phyloP scores from a whole-genome alignment of 2,888 invertebrate genomes.

The Pristionchus mayeri region DNA sequence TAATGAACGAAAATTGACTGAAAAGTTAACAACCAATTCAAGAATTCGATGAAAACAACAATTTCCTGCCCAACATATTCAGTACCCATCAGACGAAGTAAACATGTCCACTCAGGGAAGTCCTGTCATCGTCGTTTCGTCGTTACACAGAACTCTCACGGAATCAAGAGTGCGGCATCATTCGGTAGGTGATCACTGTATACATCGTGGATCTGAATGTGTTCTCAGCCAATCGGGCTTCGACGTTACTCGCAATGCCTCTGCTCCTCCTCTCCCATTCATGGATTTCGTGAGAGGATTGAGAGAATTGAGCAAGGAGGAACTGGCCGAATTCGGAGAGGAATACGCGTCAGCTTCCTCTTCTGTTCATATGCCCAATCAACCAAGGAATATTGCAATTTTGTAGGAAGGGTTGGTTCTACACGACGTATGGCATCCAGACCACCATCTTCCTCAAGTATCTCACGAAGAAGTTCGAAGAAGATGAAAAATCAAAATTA shows the following conservation, averaged over 20 bases:
- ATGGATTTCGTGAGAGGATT: constrained; percentile 33
- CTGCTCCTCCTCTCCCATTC: constrained; percentile 1
- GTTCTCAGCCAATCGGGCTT: constrained; percentile 7
- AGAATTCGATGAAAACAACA: neutral
- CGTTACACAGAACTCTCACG: neutral
- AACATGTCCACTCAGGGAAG: neutral
- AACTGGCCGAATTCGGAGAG: neutral
- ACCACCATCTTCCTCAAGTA: neutral
- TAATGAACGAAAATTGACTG: neutral
- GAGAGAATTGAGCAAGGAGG: constrained; percentile 39
- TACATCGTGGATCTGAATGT: neutral
- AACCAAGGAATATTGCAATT: neutral
- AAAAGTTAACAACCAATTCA: neutral
- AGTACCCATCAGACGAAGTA: neutral
- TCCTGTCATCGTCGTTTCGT: neutral
- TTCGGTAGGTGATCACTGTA: neutral
- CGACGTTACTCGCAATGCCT: constrained; percentile 13
- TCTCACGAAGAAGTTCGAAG: neutral
- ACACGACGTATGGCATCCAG: constrained; percentile 22
- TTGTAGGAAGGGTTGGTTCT: constrained; percentile 13
- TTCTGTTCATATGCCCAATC: neutral
- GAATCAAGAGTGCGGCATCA: constrained; percentile 29
- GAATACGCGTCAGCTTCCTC: constrained; percentile 27
- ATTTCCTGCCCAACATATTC: too few species aligned
- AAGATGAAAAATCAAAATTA: neutral